Conservation (phyloP, 37 sponge, comb jelly and placozoan species). For the Spongia lamella region DNA sequence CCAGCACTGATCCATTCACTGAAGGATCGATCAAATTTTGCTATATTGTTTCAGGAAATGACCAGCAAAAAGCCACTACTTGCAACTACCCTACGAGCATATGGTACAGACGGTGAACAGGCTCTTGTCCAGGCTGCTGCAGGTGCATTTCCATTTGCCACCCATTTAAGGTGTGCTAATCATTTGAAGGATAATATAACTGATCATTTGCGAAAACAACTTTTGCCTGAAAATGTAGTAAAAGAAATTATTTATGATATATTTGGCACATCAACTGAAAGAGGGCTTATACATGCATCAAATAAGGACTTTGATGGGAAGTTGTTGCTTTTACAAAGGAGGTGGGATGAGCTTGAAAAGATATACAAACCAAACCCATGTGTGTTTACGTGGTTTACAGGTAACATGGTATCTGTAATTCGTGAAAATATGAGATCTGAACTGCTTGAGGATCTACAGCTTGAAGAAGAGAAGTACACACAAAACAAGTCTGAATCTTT, state of each 20-base stretch:
- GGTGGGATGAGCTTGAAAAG: slow-evolving; percentile 11
- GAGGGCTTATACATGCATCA: slow-evolving; percentile 7
- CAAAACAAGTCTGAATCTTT: no score
- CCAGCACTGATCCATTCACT: background rate
- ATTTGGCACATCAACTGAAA: slow-evolving; percentile 4
- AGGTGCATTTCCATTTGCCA: slow-evolving; percentile 19
- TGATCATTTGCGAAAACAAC: background rate
- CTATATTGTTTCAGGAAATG: background rate
- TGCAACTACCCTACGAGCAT: slow-evolving; percentile 1
- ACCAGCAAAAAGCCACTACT: background rate
- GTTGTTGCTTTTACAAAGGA: background rate
- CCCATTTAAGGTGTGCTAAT: slow-evolving; percentile 15
- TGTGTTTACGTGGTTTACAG: slow-evolving; percentile 2
- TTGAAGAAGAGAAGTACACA: background rate
- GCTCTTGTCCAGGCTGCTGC: slow-evolving; percentile 14
- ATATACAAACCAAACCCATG: background rate
- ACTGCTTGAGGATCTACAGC: background rate
- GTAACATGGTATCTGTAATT: background rate
- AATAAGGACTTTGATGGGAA: slow-evolving; percentile 14
- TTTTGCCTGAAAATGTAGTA: slow-evolving; percentile 5
- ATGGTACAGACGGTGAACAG: slow-evolving; percentile 25
- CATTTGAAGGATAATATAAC: slow-evolving; percentile 24
- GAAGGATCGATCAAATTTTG: slow-evolving; percentile 20
- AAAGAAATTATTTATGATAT: slow-evolving; percentile 17
- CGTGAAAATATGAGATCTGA: slow-evolving; percentile 15